phyloP scores from a whole-genome alignment of 2,888 invertebrate species.

The Julus scandinavius region DNA sequence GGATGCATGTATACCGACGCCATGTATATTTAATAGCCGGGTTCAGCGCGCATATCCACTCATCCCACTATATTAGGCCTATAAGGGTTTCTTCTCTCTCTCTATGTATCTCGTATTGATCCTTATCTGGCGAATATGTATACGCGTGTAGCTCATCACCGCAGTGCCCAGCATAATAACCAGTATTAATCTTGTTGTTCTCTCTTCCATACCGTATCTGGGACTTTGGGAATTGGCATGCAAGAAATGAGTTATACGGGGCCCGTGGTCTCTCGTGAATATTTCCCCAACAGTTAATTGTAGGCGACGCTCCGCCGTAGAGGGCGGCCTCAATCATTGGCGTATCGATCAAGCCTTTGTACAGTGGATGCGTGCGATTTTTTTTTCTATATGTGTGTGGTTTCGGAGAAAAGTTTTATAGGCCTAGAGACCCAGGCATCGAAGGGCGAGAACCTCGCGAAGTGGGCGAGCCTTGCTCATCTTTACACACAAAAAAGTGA shows the following conservation, averaged over 20 bases:
- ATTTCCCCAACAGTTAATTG: slow-evolving; percentile 51
- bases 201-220: slow-evolving; percentile 55
- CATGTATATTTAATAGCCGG: slow-evolving; percentile 46
- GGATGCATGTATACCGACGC: slow-evolving; percentile 21
- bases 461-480: background rate
- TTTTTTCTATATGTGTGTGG: background rate
- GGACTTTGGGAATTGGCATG: slow-evolving; percentile 56
- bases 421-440: slow-evolving; percentile 12
- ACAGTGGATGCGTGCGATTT: slow-evolving; percentile 8
- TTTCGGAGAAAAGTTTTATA: slow-evolving; percentile 44
- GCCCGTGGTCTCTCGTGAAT: slow-evolving; percentile 54
- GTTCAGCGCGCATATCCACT: slow-evolving; percentile 30
- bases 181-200: slow-evolving; percentile 56
- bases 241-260: slow-evolving; percentile 56
- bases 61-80: slow-evolving; percentile 32
- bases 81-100: slow-evolving; percentile 43
- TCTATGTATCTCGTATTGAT: slow-evolving; percentile 41
- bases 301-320: slow-evolving; percentile 48
- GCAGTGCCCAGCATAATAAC: slow-evolving; percentile 56
- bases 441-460: slow-evolving; percentile 4
- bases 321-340: slow-evolving; percentile 52
- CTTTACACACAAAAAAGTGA: background rate
- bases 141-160: slow-evolving; percentile 47
- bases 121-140: slow-evolving; percentile 46
- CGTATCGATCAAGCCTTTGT: slow-evolving; percentile 50